Evolutionary conservation across 2,888 invertebrate species (phyloP), one percentile per base, ranked within the genome.

Genomic region (Autographa gamma): DNA sequence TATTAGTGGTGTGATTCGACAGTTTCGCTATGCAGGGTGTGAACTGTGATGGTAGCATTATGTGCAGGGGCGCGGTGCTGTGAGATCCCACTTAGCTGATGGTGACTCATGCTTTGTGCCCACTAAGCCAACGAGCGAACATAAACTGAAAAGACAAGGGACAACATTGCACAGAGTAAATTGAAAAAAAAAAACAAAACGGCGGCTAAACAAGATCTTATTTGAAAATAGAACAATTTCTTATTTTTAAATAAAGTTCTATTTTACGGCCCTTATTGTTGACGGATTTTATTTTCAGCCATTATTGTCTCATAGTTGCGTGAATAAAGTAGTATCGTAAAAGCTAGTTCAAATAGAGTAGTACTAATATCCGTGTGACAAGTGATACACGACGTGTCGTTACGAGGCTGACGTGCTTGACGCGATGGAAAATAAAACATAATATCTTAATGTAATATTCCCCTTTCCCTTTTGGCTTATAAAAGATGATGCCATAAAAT

Each of bases 81-180:
- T 69, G 74, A 85, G 84, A 85, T 85, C 74, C 81, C 86, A 88
- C 88, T 90, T 86, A 88, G 85, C 81, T 77, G 81, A 84, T 84
- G 82, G 85, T 89, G 89, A 88, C 82, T 87, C 86, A 86, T 86
- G 79, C 43, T 69, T 54, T 74, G 76, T 52, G 79, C 79, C 79
- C 63, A 58, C 59, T 60, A 76, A 71, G 66, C 61, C 13, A 14
- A 54, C 69, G 71, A 63, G 0, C 43, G 58, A 60, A 62, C 61
- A 66, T 19, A 16, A 19, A 9, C 48, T 19, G 19, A 59, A 5
- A 7, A 14, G 19, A 59, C 13, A 7, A 14, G 19, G 19, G 9
- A 25, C 1, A 7, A 48, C 48, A 56, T 13, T 48, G 6, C 13
- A 48, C 48, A 5, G 16, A n/a, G 16, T 48, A 16, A 48, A 3